phyloP scores from a whole-genome alignment of 2,888 invertebrate species.

The Rhagophthalmus giganteus region DNA sequence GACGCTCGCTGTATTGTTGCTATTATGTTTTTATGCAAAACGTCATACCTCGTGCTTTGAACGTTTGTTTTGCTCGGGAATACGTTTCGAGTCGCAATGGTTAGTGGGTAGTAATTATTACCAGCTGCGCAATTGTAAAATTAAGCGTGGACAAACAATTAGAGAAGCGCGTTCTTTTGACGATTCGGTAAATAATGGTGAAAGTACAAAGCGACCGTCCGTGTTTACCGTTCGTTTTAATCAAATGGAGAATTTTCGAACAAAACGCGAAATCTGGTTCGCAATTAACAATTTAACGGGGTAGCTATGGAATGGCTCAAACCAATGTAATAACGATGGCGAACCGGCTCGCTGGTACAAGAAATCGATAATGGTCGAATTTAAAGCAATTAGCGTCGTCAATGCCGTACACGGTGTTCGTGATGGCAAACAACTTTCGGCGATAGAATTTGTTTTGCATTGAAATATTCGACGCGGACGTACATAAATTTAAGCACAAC shows the following conservation, averaged over 20 bases:
- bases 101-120: too few relatives aligned
- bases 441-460: conserved; percentile 22
- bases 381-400: conserved; percentile 33
- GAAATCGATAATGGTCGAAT: conserved; percentile 30
- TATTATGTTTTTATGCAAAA: too few relatives aligned
- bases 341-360: conserved; percentile 22
- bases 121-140: too few relatives aligned
- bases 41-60: too few relatives aligned
- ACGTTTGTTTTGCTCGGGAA: too few relatives aligned
- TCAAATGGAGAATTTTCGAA: conserved; percentile 12
- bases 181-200: too few relatives aligned
- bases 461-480: conserved; percentile 13
- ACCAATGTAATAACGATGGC: conserved; percentile 22
- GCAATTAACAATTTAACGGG: conserved; percentile 28
- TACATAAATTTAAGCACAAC: conserved; percentile 25
- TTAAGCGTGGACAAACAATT: too few relatives aligned
- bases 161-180: too few relatives aligned
- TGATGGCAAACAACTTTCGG: conserved; percentile 24
- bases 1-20: too few relatives aligned
- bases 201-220: conserved; percentile 6
- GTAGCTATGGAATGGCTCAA: conserved; percentile 18
- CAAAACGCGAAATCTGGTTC: conserved; percentile 24
- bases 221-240: conserved; percentile 8
- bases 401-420: conserved; percentile 22
- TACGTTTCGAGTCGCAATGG: too few relatives aligned